Percentiles rank a stretch among this genome's conserved stretches.
These are phyloP conservation scores for Thymelicus lineola DNA, from an alignment of 2,888 invertebrate genomes.

Conservation along the genomic window DNA sequence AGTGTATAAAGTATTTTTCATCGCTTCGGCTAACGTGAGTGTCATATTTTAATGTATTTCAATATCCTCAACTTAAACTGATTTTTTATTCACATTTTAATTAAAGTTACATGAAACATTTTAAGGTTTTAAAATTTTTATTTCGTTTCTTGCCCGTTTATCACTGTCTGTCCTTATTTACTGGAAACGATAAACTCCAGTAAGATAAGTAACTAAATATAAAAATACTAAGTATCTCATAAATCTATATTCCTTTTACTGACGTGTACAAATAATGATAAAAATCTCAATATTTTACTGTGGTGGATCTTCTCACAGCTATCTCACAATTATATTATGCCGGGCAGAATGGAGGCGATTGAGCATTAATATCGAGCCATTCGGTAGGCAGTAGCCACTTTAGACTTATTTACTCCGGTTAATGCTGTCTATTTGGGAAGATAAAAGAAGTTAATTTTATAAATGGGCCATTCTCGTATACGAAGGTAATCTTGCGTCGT, in stretches of 20 bases:
- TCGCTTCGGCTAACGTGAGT: constrained; percentile 62
- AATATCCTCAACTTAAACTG: constrained; percentile 43
- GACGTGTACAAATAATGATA: constrained; percentile 39
- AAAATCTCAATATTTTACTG: constrained; percentile 37
- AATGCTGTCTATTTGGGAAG: constrained; percentile 73
- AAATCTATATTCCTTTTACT: constrained; percentile 29
- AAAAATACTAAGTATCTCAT: constrained; percentile 29
- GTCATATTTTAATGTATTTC: constrained; percentile 64
- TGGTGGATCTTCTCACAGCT: constrained; percentile 34
- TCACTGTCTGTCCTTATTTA: constrained; percentile 1
- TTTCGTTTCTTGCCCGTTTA: neutral
- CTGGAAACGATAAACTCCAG: constrained; percentile 19
- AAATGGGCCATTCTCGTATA: constrained; percentile 79
- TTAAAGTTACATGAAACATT: constrained; percentile 26
- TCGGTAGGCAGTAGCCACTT: constrained; percentile 62
- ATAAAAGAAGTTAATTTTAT: constrained; percentile 83
- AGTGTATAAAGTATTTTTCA: constrained; percentile 69
- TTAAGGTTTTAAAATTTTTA: neutral
- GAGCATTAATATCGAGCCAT: constrained; percentile 42
- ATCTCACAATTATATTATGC: constrained; percentile 37
- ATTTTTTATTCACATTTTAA: constrained; percentile 28
- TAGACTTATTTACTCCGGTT: constrained; percentile 72
- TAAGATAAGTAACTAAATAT: constrained; percentile 27
- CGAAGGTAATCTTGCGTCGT: constrained; percentile 80
- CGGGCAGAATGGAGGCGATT: constrained; percentile 28